Evolutionary conservation across 2,888 invertebrate species (phyloP).

Genomic region (Drosophila stalkeri): DNA sequence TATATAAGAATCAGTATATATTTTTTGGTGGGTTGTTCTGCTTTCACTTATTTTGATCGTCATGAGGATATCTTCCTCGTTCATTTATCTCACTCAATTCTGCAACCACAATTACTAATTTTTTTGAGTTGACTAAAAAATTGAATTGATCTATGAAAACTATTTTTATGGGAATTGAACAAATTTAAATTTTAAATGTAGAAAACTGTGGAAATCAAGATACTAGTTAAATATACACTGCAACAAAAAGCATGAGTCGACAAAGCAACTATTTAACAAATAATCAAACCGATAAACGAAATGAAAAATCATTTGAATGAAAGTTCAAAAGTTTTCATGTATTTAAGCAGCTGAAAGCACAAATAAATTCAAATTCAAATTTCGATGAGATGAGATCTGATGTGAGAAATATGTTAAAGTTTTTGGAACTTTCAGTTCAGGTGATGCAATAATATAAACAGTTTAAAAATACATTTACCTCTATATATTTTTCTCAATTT

Average conservation of each 20-base stretch:
- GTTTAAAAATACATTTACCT: background rate
- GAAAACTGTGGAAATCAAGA: background rate
- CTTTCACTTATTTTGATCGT: too few relatives aligned
- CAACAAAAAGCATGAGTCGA: background rate
- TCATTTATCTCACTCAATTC: too few relatives aligned
- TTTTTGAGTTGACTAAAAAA: too few relatives aligned
- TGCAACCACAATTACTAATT: too few relatives aligned
- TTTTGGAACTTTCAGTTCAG: background rate
- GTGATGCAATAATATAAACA: background rate
- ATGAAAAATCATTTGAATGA: background rate
- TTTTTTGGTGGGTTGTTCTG: too few relatives aligned
- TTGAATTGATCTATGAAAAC: too few relatives aligned
- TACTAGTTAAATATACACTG: background rate
- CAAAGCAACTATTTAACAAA: background rate
- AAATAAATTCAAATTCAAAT: background rate
- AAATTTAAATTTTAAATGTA: background rate
- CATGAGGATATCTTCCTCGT: too few relatives aligned
- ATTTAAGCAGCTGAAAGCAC: background rate
- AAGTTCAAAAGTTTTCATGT: background rate
- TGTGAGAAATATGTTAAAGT: background rate
- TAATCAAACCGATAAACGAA: background rate
- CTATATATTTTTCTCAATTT: background rate
- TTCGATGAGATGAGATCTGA: background rate
- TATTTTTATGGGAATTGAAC: too few relatives aligned
- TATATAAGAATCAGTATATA: too few relatives aligned